Evolutionary conservation across 2,888 invertebrate species (phyloP).

Genomic region (Phrixothrix hirtus): DNA sequence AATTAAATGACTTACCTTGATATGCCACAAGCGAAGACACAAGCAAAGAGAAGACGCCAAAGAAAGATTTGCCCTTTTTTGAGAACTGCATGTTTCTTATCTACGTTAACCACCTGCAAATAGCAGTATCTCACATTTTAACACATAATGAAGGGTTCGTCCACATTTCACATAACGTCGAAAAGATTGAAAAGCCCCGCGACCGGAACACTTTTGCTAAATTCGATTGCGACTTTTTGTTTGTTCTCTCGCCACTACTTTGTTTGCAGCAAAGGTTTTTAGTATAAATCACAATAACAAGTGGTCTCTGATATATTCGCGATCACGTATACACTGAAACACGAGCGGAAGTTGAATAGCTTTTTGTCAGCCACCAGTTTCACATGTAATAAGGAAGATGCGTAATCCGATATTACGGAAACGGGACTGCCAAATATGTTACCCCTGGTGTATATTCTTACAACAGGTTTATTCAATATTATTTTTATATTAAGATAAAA

Average conservation of each 20-base stretch:
- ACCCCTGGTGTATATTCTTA: not conserved
- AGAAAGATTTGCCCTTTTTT: slow-evolving; percentile 4
- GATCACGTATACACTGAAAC: slow-evolving; percentile 20
- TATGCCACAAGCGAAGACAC: slow-evolving; percentile 12
- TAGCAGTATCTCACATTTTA: slow-evolving; percentile 17
- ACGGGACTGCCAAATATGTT: not conserved
- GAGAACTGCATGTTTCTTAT: slow-evolving; percentile 16
- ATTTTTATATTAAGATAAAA: too few relatives aligned
- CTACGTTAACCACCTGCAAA: slow-evolving; percentile 7
- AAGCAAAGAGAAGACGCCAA: slow-evolving; percentile 6
- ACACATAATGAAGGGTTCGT: slow-evolving; percentile 7
- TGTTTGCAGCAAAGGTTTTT: slow-evolving; percentile 17
- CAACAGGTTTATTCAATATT: too few relatives aligned
- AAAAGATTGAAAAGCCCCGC: not conserved
- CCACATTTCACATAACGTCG: slow-evolving; percentile 14
- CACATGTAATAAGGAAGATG: slow-evolving; percentile 11
- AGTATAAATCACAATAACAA: slow-evolving; percentile 24
- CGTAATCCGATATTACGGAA: slow-evolving; percentile 3
- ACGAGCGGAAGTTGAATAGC: slow-evolving; percentile 8
- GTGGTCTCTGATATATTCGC: slow-evolving; percentile 23
- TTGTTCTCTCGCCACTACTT: slow-evolving; percentile 10
- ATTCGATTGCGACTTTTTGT: slow-evolving; percentile 14
- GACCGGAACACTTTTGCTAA: not conserved
- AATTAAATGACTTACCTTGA: slow-evolving; percentile 16
- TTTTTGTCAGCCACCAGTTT: slow-evolving; percentile 12